Conservation (phyloP, 35 echinoderm and acorn worm species). For the Ptychodera flava region DNA sequence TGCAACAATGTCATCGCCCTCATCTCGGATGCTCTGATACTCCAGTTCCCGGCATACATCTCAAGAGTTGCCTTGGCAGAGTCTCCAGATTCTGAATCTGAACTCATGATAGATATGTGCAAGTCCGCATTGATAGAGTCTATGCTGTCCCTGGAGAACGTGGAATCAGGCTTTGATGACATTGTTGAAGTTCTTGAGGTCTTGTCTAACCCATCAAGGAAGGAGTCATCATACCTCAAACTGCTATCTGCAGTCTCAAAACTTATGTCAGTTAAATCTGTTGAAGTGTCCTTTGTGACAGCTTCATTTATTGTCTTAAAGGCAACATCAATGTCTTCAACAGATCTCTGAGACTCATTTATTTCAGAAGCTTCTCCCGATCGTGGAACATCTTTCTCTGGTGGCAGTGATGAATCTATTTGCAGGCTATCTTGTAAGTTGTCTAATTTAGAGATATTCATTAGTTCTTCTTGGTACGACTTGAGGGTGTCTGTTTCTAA, state of each 20-base stretch:
- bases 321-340: neutral
- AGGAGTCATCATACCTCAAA: neutral
- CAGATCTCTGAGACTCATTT: neutral
- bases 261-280: neutral
- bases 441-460: neutral
- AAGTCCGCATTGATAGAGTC: neutral
- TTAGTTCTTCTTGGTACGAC: neutral
- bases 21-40: neutral
- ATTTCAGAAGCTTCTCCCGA: neutral
- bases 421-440: too few species aligned
- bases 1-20: neutral
- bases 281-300: neutral
- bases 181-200: neutral
- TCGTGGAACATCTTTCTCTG: neutral
- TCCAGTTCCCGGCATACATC: neutral
- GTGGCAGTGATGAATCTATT: neutral
- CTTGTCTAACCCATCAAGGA: neutral
- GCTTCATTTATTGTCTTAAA: neutral
- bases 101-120: neutral
- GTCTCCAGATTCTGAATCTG: neutral
- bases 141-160: neutral
- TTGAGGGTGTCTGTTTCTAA: neutral
- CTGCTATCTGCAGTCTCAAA: neutral
- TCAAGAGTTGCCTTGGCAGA: neutral
- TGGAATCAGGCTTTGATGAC: neutral